Conservation (phyloP, 2,888 invertebrate species). For the Proisotoma minuta region DNA sequence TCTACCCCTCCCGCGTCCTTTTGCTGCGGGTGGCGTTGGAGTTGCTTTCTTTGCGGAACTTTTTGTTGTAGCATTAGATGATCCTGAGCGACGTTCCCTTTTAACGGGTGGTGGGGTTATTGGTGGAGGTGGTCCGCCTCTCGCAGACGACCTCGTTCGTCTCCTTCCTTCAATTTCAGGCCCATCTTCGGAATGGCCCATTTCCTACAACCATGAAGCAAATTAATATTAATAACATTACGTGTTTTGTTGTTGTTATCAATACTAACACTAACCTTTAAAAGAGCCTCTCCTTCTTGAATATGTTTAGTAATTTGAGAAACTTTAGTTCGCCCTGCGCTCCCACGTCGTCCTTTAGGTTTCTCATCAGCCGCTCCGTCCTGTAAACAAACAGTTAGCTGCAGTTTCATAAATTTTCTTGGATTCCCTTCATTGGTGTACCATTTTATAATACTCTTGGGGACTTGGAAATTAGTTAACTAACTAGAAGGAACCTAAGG, state of each 20-base stretch:
- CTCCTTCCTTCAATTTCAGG: slow-evolving; percentile 43
- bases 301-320: slow-evolving; percentile 45
- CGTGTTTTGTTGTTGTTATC: too few species aligned
- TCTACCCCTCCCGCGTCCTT: slow-evolving; percentile 29
- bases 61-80: slow-evolving; percentile 29
- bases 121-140: slow-evolving; percentile 40
- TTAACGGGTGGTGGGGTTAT: slow-evolving; percentile 45
- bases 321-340: slow-evolving; percentile 40
- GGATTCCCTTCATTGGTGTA: too few species aligned
- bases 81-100: slow-evolving; percentile 37
- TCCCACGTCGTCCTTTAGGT: slow-evolving; percentile 38
- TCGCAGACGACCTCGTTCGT: slow-evolving; percentile 43
- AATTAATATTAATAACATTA: slow-evolving; percentile 4
- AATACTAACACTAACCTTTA: too few species aligned
- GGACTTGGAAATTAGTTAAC: too few species aligned
- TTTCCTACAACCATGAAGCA: slow-evolving; percentile 33
- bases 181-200: slow-evolving; percentile 42
- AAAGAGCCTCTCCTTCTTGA: slow-evolving; percentile 45
- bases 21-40: slow-evolving; percentile 22
- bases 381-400: slow-evolving; percentile 23
- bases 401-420: too few species aligned
- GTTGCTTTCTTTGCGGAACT: slow-evolving; percentile 32
- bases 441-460: too few species aligned
- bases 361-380: slow-evolving; percentile 25
- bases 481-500: too few species aligned